A percentile compares a stretch with the other conserved stretches of the same genome.
Evolutionary conservation across 2,113 vertebrate genomes (phyloP).

Genomic region (Oryzias curvinotus): DNA sequence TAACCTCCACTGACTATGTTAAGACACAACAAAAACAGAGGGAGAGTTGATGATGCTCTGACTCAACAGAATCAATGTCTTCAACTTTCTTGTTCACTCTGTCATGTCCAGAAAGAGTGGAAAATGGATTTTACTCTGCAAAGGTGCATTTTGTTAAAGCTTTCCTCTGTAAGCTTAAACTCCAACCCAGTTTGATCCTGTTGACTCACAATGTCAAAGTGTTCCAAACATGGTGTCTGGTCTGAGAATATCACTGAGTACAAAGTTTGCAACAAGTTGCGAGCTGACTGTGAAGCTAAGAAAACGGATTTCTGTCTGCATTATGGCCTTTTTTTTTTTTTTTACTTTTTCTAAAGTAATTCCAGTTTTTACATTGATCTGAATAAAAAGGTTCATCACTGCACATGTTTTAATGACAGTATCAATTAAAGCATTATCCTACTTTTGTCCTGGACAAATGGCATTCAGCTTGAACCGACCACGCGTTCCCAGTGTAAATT

Average conservation of each 20-base stretch:
- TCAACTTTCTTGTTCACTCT: too few relatives aligned
- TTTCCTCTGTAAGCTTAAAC: too few relatives aligned
- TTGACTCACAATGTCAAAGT: background rate
- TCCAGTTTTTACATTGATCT: constrained; percentile 48
- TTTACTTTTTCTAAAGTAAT: constrained; percentile 40
- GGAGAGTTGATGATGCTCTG: too few relatives aligned
- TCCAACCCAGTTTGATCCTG: too few relatives aligned
- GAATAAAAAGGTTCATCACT: constrained; percentile 34
- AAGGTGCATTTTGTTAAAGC: too few relatives aligned
- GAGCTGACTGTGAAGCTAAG: constrained; percentile 69
- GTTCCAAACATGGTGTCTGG: constrained; percentile 47
- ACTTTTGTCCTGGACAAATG: constrained; percentile 20
- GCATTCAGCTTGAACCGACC: constrained; percentile 52
- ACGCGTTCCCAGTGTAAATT: constrained; percentile 44
- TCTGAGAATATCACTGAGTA: constrained; percentile 41
- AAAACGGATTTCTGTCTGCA: constrained; percentile 63
- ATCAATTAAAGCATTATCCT: constrained; percentile 19
- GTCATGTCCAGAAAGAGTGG: too few relatives aligned
- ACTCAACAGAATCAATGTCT: too few relatives aligned
- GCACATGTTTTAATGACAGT: constrained; percentile 40
- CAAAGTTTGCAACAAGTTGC: constrained; percentile 52
- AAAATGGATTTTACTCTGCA: too few relatives aligned
- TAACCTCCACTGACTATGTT: too few relatives aligned
- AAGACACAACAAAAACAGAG: too few relatives aligned
- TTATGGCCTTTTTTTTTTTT: constrained; percentile 60